Base-by-base conservation (phyloP, 2,888 invertebrate species). In the Spialia ferax region DNA sequence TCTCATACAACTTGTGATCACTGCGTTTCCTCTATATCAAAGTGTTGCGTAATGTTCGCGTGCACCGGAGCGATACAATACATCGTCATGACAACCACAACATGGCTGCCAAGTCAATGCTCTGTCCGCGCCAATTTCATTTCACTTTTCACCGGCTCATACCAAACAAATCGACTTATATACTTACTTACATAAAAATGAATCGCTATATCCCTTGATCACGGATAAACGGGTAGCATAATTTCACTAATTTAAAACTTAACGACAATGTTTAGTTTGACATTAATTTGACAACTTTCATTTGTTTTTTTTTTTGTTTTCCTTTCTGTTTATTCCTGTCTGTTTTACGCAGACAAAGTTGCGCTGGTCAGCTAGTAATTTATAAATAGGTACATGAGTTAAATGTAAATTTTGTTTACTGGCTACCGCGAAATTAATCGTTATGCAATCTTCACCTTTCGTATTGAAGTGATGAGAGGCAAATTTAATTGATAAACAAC, bases 61-160 rank as follows among this genome's bases (percentile, higher is more conserved):
- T 69, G 64, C 66, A 42, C 26, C 18, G 50, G 48, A 64, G n/a
- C n/a, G n/a, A n/a, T n/a, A n/a, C n/a, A 68, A 64, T 56, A 52
- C 68, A 73, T 74, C 69, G 73, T 65, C 73, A 74, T 75, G 77
- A 71, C 73, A 73, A 75, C 74, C 69, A 62, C 74, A 74, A 74
- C 63, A 75, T 74, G 75, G 73, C 74, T 67, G 75, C 62, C 71
- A 71, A 71, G 76, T 77, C 79, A 76, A 75, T 70, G 79, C 69
- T 72, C 75, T 69, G 67, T 73, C 71, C 75, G 73, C 73, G 75
- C 73, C 72, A 74, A 70, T 70, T 73, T 70, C 74, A 72, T 76
- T 78, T 77, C 77, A 77, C 79, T 79, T 78, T 76, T 74, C 74
- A 73, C 73, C 63, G 55, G 13, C 42, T 26, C 35, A 42, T 54